Base-by-base conservation (phyloP, 2,888 invertebrate genomes). In the Tachina lurida region DNA sequence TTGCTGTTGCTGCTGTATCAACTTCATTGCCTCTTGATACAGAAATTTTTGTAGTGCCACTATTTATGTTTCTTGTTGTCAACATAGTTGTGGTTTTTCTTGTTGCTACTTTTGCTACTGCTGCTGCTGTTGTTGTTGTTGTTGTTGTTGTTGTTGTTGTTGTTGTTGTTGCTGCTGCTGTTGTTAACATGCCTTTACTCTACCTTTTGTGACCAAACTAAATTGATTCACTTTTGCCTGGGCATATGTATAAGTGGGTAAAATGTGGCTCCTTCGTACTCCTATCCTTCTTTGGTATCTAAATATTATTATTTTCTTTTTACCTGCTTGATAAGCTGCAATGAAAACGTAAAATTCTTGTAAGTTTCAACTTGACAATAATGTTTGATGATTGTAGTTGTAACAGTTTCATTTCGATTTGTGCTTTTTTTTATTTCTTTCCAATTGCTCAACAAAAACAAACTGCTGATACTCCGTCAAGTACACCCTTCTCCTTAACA, bases 71-170 rank as follows among this genome's bases (percentile, higher is more conserved):
- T 63, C 70, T 82, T 71, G 76, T 76, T 76, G 75, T 70, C 75
- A 75, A 76, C 76, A 52, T 70, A 74, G 31, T 60, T 45, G 54
- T 56, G 63, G 60, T 39, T 41, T 65, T 65, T 15, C 73, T 68
- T 63, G 22, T 65, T 74, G 71, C 62, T 84, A 82, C 74, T 79
- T 87, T 84, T 87, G 87, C 89, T 89, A 89, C 89, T 88, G 89
- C 31, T 47, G 31, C 19, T 58, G 78, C 54, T 84, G 56, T 39
- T 60, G 77, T 60, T 67, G 73, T 58, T 84, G 82, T 74, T 80
- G 87, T 83, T 87, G 88, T 89, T 89, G 89, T 89, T 88, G 89
- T 17, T 47, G 22, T 19, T 58, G 75, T 43, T 63, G 41, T 10
- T 65, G 47, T 10, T 65, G 47, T 8, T 49, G 31, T 17, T 82